Evolutionary conservation across 2,888 invertebrate species (phyloP).

Genomic region (Ypsolopha sequella): DNA sequence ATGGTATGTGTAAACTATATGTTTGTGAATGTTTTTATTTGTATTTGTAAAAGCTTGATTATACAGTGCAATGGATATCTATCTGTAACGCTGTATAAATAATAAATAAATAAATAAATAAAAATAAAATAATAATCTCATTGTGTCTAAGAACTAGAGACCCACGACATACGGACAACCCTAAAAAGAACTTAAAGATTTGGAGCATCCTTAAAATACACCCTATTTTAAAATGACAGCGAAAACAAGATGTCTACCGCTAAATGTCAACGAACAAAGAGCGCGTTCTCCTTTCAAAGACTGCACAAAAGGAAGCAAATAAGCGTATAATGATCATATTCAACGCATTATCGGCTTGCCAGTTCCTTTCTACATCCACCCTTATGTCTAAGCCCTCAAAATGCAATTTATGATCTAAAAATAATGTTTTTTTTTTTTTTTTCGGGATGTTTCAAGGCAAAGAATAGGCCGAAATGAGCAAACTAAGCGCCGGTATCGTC

Average conservation of each 20-base stretch:
- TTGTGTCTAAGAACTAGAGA: too few species aligned
- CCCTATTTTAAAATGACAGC: constrained; percentile 26
- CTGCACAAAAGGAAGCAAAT: constrained; percentile 50
- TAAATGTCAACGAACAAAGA: constrained; percentile 48
- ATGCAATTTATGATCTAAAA: neutral
- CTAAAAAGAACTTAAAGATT: too few species aligned
- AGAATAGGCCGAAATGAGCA: constrained; percentile 45
- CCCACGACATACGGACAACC: too few species aligned
- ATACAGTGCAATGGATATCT: too few species aligned
- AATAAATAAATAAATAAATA: too few species aligned
- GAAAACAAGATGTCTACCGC: constrained; percentile 59
- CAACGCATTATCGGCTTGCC: constrained; percentile 35
- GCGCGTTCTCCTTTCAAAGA: constrained; percentile 32
- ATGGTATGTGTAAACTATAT: too few species aligned
- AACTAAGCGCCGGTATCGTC: constrained; percentile 17
- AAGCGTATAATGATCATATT: constrained; percentile 61
- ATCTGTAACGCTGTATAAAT: too few species aligned
- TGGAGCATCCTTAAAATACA: constrained; percentile 9
- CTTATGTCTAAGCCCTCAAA: constrained; percentile 6
- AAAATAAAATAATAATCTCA: too few species aligned
- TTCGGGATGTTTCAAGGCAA: constrained; percentile 18
- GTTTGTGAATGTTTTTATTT: too few species aligned
- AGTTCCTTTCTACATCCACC: neutral
- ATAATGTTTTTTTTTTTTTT: constrained; percentile 9
- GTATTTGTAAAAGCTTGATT: too few species aligned